These are phyloP conservation scores for Arbacia lixula DNA, from an alignment of 53 echinoderm and acorn worm species.

Conservation along the genomic window DNA sequence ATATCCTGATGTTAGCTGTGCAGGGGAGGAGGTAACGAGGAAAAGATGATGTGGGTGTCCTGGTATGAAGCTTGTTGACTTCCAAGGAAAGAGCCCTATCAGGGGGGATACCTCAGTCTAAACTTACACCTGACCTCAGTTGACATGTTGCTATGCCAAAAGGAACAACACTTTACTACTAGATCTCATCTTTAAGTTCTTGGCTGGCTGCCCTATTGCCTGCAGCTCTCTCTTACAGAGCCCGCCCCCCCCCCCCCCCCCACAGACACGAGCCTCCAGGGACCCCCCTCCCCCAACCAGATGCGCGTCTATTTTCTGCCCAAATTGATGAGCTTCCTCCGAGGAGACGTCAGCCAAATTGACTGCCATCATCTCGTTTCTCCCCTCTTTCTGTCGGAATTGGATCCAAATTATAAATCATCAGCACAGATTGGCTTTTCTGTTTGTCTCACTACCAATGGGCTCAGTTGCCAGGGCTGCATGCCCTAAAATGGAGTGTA, in stretches of 20 bases:
- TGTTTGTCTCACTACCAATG: constrained; percentile 24
- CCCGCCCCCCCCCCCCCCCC: background rate
- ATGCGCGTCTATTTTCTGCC: constrained; percentile 19
- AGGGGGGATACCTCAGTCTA: no score
- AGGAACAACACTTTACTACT: no score
- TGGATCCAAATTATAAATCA: constrained; percentile 44
- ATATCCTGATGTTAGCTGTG: no score
- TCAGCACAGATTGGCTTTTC: background rate
- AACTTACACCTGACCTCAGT: no score
- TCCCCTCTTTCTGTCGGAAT: constrained; percentile 18
- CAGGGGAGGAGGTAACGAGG: no score
- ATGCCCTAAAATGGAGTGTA: constrained; percentile 54
- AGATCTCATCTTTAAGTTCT: no score
- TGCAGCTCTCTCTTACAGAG: no score
- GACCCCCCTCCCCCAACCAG: background rate
- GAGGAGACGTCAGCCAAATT: background rate
- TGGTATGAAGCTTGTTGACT: no score
- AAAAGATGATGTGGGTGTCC: no score
- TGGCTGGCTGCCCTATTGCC: no score
- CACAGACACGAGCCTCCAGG: background rate
- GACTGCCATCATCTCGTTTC: constrained; percentile 4
- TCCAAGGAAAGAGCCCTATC: no score
- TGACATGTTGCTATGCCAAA: no score
- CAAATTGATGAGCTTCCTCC: constrained; percentile 22
- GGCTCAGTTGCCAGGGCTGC: constrained; percentile 11